These are phyloP conservation scores for Caenorhabditis auriculariae DNA, from an alignment of 2,888 invertebrate genomes.

Conservation along the genomic window DNA sequence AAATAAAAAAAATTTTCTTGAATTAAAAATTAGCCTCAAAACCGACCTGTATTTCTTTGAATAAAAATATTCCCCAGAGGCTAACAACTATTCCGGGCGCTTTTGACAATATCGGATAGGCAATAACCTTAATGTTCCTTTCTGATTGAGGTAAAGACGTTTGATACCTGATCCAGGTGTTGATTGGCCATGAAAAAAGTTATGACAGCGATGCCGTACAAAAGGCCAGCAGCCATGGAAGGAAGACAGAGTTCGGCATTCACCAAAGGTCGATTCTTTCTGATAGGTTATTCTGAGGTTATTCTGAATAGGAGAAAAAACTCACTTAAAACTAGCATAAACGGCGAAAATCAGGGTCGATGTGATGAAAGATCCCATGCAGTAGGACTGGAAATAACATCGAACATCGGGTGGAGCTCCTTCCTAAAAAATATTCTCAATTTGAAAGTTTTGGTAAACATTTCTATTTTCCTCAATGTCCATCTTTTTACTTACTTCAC, in stretches of 20 bases:
- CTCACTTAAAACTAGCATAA: slow-evolving; percentile 19
- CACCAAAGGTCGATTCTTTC: slow-evolving; percentile 37
- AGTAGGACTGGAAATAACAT: slow-evolving; percentile 66
- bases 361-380: slow-evolving; percentile 65
- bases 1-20: neutral
- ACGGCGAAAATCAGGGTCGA: slow-evolving; percentile 65
- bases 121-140: slow-evolving; percentile 45
- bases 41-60: slow-evolving; percentile 37
- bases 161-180: slow-evolving; percentile 47
- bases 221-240: slow-evolving; percentile 31
- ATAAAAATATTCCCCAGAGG: slow-evolving; percentile 42
- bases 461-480: too few species aligned
- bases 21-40: neutral
- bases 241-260: slow-evolving; percentile 42
- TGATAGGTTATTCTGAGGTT: neutral
- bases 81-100: slow-evolving; percentile 42
- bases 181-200: slow-evolving; percentile 44
- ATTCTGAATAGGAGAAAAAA: neutral
- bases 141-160: too few species aligned
- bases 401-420: slow-evolving; percentile 43
- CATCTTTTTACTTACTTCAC: slow-evolving; percentile 13
- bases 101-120: slow-evolving; percentile 41
- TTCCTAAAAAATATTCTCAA: slow-evolving; percentile 3
- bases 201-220: slow-evolving; percentile 36
- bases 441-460: too few species aligned